Evolutionary conservation across 2,797 vertebrate genomes (phyloP).

Genomic region (Australoheros facetus): DNA sequence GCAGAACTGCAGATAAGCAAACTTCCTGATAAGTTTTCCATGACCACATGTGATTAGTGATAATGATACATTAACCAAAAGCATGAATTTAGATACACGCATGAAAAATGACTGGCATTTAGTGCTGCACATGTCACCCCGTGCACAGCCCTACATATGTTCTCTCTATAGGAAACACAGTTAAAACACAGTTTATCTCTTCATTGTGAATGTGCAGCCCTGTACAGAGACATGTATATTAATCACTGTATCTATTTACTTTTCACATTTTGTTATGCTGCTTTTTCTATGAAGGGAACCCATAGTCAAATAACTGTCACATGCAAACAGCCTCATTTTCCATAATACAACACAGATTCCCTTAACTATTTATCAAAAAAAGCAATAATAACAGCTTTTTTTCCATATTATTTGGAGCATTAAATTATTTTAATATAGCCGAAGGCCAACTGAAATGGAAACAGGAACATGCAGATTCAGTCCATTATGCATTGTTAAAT

Average conservation of each 20-base stretch:
- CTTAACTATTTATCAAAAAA: constrained; percentile 74
- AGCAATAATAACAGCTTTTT: constrained; percentile 72
- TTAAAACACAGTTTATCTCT: not conserved
- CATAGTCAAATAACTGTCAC: constrained; percentile 43
- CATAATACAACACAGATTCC: constrained; percentile 59
- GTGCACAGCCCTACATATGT: too few relatives aligned
- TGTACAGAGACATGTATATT: not conserved
- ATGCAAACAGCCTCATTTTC: constrained; percentile 54
- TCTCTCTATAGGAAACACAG: not conserved
- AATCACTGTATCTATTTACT: constrained; percentile 1
- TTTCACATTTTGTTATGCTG: constrained; percentile 13
- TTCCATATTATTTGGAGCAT: constrained; percentile 72
- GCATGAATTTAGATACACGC: too few relatives aligned
- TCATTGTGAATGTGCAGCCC: constrained; percentile 14
- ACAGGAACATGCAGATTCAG: constrained; percentile 77
- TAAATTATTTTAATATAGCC: constrained; percentile 82
- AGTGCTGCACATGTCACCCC: too few relatives aligned
- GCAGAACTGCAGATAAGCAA: not conserved
- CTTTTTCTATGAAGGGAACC: constrained; percentile 16
- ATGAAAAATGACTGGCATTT: too few relatives aligned
- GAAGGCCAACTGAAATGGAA: constrained; percentile 79
- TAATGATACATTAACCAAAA: not conserved
- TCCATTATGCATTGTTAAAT: constrained; percentile 83
- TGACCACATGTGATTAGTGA: not conserved
- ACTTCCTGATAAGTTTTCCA: not conserved